Conservation (phyloP, 2,888 invertebrate genomes). For the Thyatira batis region DNA sequence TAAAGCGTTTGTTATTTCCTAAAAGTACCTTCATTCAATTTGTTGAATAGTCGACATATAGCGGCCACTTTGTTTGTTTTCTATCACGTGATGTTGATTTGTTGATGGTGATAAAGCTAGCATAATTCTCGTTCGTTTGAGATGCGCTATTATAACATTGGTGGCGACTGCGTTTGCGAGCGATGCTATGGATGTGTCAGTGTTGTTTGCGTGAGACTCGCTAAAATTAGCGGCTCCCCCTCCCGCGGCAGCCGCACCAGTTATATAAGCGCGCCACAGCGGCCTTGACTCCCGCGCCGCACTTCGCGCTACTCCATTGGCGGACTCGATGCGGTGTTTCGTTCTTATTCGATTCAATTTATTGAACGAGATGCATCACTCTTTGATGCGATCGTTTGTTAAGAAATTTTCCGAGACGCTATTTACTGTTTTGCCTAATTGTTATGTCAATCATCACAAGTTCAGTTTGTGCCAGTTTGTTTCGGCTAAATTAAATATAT, state of each 20-base stretch:
- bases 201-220: slow-evolving; percentile 70
- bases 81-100: background rate
- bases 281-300: slow-evolving; percentile 82
- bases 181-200: slow-evolving; percentile 42
- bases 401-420: slow-evolving; percentile 19
- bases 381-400: slow-evolving; percentile 20
- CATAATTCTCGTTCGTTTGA: background rate
- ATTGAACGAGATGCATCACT: slow-evolving; percentile 15
- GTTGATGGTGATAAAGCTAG: background rate
- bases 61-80: background rate
- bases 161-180: slow-evolving; percentile 43
- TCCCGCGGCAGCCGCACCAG: slow-evolving; percentile 54
- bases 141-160: slow-evolving; percentile 17
- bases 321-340: slow-evolving; percentile 45
- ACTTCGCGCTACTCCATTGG: slow-evolving; percentile 50
- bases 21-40: background rate
- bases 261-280: slow-evolving; percentile 73
- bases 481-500: background rate
- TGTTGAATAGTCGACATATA: background rate
- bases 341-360: slow-evolving; percentile 17
- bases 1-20: background rate
- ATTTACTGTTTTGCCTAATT: too few relatives aligned
- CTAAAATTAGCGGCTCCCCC: slow-evolving; percentile 73
- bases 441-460: slow-evolving; percentile 13
- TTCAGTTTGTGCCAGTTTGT: slow-evolving; percentile 12